Evolutionary conservation across 1,140 invertebrate genomes (phyloP).

Genomic region (Thaumetopoea pityocampa): DNA sequence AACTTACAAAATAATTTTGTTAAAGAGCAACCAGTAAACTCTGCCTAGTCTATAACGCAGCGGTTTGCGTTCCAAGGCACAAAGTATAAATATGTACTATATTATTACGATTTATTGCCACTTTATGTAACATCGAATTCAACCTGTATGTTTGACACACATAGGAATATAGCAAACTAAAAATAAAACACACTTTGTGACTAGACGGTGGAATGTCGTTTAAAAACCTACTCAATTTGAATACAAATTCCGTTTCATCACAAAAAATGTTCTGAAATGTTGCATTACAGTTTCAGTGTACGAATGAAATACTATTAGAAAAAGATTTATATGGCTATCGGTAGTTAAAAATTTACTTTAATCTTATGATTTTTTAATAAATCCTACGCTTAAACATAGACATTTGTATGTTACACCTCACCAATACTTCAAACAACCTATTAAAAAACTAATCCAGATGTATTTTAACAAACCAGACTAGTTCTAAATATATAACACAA

Average conservation of each 20-base stretch:
- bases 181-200: slow-evolving; percentile 41
- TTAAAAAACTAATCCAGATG: too few species aligned
- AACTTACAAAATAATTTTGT: slow-evolving; percentile 52
- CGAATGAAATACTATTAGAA: too few species aligned
- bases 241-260: too few species aligned
- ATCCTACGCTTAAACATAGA: slow-evolving; percentile 5
- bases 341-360: too few species aligned
- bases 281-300: too few species aligned
- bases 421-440: too few species aligned
- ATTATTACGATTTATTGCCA: slow-evolving; percentile 11
- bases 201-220: slow-evolving; percentile 59
- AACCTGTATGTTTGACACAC: too few species aligned
- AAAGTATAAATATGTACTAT: slow-evolving; percentile 30
- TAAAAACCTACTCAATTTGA: slow-evolving; percentile 21
- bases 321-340: too few species aligned
- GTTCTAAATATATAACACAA: too few species aligned
- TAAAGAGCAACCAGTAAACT: slow-evolving; percentile 43
- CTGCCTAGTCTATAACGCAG: slow-evolving; percentile 34
- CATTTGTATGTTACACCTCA: neutral
- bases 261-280: too few species aligned
- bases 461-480: too few species aligned
- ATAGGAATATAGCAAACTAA: slow-evolving; percentile 36
- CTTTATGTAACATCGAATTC: slow-evolving; percentile 9
- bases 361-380: too few species aligned
- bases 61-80: slow-evolving; percentile 47